Percentiles rank a stretch among this genome's conserved stretches.
phyloP scores from a whole-genome alignment of 2,797 vertebrate species.

The Peromyscus nudipes region DNA sequence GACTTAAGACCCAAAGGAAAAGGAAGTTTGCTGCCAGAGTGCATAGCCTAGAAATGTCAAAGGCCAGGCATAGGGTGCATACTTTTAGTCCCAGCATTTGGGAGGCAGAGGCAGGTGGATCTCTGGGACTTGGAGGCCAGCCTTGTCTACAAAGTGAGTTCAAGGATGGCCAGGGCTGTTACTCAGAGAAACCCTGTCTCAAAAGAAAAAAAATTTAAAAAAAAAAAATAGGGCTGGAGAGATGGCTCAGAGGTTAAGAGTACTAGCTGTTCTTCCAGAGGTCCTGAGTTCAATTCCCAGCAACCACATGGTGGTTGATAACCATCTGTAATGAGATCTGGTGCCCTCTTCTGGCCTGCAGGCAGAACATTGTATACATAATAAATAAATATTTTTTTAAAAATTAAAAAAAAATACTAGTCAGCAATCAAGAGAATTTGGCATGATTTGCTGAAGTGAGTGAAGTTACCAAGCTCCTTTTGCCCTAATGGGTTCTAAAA shows the following conservation, averaged over 20 bases:
- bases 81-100: not conserved
- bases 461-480: slow-evolving; percentile 10
- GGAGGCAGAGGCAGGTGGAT: not conserved
- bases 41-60: not conserved
- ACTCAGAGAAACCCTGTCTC: not conserved
- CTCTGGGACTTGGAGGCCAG: not conserved
- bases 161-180: not conserved
- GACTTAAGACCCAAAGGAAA: not conserved
- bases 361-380: too few species aligned
- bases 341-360: too few species aligned
- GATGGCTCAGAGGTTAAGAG: too few species aligned
- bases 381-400: too few species aligned
- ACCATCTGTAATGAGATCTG: too few species aligned
- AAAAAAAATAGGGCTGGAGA: too few species aligned
- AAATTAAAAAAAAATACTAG: not conserved
- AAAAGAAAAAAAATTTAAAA: not conserved
- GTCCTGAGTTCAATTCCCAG: too few species aligned
- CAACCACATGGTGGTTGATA: too few species aligned
- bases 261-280: too few species aligned
- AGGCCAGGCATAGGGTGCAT: not conserved
- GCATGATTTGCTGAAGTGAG: not conserved
- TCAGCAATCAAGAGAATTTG: not conserved
- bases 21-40: not conserved
- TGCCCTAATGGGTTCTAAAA: not conserved
- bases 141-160: not conserved